These are phyloP conservation scores for Lethenteron camtschaticum DNA, from an alignment of 2,113 vertebrate species.

Conservation along the genomic window DNA sequence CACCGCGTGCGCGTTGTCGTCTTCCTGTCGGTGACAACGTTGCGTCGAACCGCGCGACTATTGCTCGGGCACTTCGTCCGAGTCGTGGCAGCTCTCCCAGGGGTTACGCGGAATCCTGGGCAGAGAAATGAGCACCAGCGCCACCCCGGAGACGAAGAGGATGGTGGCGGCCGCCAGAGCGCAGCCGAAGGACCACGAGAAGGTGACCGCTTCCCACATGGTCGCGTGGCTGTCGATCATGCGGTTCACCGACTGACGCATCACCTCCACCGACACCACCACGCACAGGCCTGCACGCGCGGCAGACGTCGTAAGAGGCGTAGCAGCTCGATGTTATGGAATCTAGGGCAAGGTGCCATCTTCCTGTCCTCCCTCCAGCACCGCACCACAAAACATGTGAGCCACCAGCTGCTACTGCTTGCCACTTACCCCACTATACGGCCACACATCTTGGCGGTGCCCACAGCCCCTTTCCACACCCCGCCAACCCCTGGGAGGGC, in stretches of 20 bases:
- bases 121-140: conserved; percentile 61
- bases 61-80: conserved; percentile 66
- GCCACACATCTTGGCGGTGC: too few species aligned
- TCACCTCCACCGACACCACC: conserved; percentile 76
- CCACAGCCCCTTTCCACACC: too few species aligned
- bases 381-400: too few species aligned
- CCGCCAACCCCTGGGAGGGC: too few species aligned
- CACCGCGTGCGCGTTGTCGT: too few species aligned
- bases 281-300: conserved; percentile 45
- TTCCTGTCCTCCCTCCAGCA: too few species aligned
- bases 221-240: conserved; percentile 85
- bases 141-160: conserved; percentile 53
- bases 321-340: too few species aligned
- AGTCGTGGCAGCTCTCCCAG: conserved; percentile 96
- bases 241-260: conserved; percentile 75
- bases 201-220: conserved; percentile 54
- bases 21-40: too few species aligned
- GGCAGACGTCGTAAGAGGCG: background rate
- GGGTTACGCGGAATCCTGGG: conserved; percentile 84
- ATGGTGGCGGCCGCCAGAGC: conserved; percentile 53
- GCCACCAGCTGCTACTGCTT: too few species aligned
- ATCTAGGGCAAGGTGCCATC: too few species aligned
- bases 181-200: conserved; percentile 73
- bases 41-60: conserved; percentile 11
- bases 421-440: too few species aligned